Percentiles rank a stretch among this genome's conserved stretches.
phyloP scores from a whole-genome alignment of 2,113 vertebrate species.

The Ctenomys sociabilis region DNA sequence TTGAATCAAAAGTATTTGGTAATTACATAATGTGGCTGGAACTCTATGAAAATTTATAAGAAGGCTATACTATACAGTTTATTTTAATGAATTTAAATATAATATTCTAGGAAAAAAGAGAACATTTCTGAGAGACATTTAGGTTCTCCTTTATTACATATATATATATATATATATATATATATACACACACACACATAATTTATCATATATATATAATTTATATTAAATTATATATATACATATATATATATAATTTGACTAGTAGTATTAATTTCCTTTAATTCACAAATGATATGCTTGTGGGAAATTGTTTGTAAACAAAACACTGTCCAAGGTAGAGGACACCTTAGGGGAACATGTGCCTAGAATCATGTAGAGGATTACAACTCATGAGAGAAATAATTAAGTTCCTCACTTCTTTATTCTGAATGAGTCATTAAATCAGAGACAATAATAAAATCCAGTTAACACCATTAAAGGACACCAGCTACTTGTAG shows the following conservation, averaged over 20 bases:
- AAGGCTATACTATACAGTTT: not conserved
- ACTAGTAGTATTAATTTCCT: not conserved
- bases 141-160: not conserved
- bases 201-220: not conserved
- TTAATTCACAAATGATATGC: not conserved
- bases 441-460: not conserved
- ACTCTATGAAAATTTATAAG: not conserved
- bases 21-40: not conserved
- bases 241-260: not conserved
- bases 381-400: not conserved
- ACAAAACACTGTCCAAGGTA: not conserved
- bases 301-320: not conserved
- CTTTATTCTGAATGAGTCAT: not conserved
- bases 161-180: not conserved
- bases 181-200: not conserved
- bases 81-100: not conserved
- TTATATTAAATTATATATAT: not conserved
- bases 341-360: not conserved
- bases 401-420: not conserved
- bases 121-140: not conserved
- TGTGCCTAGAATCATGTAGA: not conserved
- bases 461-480: not conserved
- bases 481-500: not conserved
- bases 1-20: not conserved
- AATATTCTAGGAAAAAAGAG: not conserved